A percentile compares a stretch with the other conserved stretches of the same genome.
phyloP scores from a whole-genome alignment of 2,888 invertebrate genomes.

The Caenorhabditis sulstoni region DNA sequence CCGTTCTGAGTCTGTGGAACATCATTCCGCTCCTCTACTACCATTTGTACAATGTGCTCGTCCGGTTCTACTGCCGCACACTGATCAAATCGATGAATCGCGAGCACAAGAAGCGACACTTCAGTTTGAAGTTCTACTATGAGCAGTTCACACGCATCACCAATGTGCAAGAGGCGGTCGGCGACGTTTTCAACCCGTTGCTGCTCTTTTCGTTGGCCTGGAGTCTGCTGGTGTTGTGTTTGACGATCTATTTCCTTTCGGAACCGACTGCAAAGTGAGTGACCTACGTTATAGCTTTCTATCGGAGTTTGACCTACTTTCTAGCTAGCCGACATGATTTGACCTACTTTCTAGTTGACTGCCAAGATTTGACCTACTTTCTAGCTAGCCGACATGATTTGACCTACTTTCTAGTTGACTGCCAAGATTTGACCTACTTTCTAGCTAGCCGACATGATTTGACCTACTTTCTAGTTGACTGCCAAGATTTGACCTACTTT shows the following conservation, averaged over 20 bases:
- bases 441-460: too few species aligned
- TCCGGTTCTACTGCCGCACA: constrained; percentile 66
- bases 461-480: too few species aligned
- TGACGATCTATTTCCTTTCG: constrained; percentile 78
- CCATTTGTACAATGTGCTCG: constrained; percentile 71
- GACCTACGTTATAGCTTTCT: too few species aligned
- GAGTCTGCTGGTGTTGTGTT: constrained; percentile 74
- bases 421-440: background rate
- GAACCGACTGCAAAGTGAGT: constrained; percentile 69
- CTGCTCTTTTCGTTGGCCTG: constrained; percentile 76
- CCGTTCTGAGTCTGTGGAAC: constrained; percentile 76
- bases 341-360: too few species aligned
- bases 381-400: background rate
- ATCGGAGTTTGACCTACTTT: too few species aligned
- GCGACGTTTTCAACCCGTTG: constrained; percentile 77
- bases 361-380: background rate
- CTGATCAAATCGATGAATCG: constrained; percentile 74
- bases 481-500: too few species aligned
- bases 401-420: background rate
- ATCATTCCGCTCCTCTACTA: constrained; percentile 77
- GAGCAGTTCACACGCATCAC: constrained; percentile 78
- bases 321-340: too few species aligned
- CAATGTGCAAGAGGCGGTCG: constrained; percentile 75
- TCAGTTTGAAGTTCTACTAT: constrained; percentile 77
- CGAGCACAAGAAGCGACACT: constrained; percentile 74